Conservation (phyloP, 2,113 vertebrate genomes). For the Columba janthina region DNA sequence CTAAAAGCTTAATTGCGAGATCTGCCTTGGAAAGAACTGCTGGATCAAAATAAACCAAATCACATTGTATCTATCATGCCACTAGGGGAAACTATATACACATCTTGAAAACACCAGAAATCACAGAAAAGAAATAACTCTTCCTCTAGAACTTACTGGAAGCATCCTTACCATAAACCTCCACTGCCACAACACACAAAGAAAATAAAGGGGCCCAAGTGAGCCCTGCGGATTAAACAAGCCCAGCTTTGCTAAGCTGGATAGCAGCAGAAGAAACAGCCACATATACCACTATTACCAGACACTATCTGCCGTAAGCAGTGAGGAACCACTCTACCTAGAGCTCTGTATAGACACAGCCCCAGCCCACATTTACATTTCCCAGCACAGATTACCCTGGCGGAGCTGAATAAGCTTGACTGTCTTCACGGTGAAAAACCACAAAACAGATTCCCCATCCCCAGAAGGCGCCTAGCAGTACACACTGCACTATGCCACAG, state of each 20-base stretch:
- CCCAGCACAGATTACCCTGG: not conserved
- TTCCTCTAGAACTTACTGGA: not conserved
- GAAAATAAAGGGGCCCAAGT: rapidly evolving
- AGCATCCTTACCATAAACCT: not conserved
- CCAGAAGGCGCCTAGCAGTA: not conserved
- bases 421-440: not conserved
- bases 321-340: not conserved
- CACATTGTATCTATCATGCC: not conserved
- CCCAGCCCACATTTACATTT: not conserved
- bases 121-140: not conserved
- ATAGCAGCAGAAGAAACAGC: not conserved
- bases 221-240: not conserved
- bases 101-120: not conserved
- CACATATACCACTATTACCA: not conserved
- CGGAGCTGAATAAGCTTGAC: not conserved
- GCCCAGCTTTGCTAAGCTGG: not conserved
- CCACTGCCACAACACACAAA: not conserved
- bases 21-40: not conserved
- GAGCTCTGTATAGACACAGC: not conserved
- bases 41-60: conserved; percentile 39
- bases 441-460: not conserved
- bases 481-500: not conserved
- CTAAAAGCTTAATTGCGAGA: conserved; percentile 17
- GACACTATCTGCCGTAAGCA: not conserved
- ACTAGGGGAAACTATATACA: not conserved